Evolutionary conservation across 2,888 invertebrate genomes (phyloP).

Genomic region (Sarcophaga subvicina): DNA sequence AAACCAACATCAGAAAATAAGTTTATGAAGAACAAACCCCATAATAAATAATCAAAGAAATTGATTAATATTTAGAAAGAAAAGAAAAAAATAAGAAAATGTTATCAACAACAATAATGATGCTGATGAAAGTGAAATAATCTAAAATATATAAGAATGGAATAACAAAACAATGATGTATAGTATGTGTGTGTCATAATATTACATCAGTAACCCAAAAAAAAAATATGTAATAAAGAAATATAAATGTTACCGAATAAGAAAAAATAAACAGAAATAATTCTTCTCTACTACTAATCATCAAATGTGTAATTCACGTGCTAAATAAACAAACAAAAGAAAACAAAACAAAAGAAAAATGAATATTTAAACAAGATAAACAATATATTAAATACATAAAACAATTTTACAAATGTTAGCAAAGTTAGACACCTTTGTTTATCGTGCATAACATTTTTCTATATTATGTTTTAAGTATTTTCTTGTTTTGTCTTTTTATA

Average conservation of each 20-base stretch:
- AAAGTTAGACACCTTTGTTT: conserved; percentile 38
- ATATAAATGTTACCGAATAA: conserved; percentile 53
- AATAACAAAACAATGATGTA: conserved; percentile 24
- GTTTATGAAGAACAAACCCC: conserved; percentile 18
- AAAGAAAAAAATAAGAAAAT: conserved; percentile 7
- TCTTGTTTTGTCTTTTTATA: conserved; percentile 26
- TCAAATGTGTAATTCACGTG: conserved; percentile 59
- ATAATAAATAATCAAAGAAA: conserved; percentile 26
- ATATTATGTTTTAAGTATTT: conserved; percentile 4
- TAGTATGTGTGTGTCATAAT: conserved; percentile 15
- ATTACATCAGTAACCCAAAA: conserved; percentile 39
- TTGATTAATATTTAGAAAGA: conserved; percentile 48
- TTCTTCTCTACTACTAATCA: conserved; percentile 32
- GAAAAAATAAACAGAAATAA: conserved; percentile 11
- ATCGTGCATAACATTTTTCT: conserved; percentile 55
- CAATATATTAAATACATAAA: conserved; percentile 12
- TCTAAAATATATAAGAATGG: background rate
- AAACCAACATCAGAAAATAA: conserved; percentile 20
- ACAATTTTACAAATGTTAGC: conserved; percentile 46
- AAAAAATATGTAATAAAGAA: conserved; percentile 27
- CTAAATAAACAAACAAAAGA: conserved; percentile 53
- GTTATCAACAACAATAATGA: conserved; percentile 4
- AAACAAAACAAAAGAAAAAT: conserved; percentile 20
- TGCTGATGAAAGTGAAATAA: conserved; percentile 22
- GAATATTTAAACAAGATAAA: conserved; percentile 22